Base-by-base conservation (phyloP, 2,797 vertebrate genomes). In the Zalophus californianus region DNA sequence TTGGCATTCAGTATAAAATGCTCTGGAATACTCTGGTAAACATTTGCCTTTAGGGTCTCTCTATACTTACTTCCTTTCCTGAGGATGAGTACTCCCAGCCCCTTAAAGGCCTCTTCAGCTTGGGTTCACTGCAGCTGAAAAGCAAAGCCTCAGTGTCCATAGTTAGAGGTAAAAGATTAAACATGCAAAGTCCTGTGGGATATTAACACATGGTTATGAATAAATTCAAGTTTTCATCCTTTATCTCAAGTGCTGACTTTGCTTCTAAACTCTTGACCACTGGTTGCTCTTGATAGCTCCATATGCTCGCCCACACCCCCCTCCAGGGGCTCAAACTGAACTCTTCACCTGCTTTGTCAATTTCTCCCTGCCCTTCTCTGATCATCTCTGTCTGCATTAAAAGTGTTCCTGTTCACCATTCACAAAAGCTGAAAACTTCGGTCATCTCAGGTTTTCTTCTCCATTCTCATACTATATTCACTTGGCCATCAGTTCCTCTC, bases 151-250 rank as follows among this genome's bases (percentile, higher is more conserved):
- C 25, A 70, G 62, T 90, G 38, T 88, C 38, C 41, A 35, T n/a
- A 86, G 72, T 94, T 64, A 83, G 41, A 96, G 70, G 32, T n/a
- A 87, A 92, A 94, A 83, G 18, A 68, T 82, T 48, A 56, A 80
- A 93, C 92, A 72, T 44, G 8, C 29, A 13, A 44, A 85, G 54
- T 44, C 58, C 60, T 84, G 14, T 44, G 58, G 32, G 38, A 3
- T 3, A 73, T 78, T 70, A 80, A 32, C 32, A 87, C 13, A 23
- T 21, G 54, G 41, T 89, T 79, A 82, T 73, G 50, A 92, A 56
- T 93, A 73, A 89, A 58, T 60, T 93, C 21, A 52, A 78, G 20
- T 73, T 95, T 97, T 32, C n/a, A 27, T 50, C 50, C 32, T 62
- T 78, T 56, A 84, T 91, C 77, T 91, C 83, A 68, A 50, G 10